Evolutionary conservation across 1,140 invertebrate genomes (phyloP), one percentile per base, ranked within the genome.

Genomic region (Papilio polytes): DNA sequence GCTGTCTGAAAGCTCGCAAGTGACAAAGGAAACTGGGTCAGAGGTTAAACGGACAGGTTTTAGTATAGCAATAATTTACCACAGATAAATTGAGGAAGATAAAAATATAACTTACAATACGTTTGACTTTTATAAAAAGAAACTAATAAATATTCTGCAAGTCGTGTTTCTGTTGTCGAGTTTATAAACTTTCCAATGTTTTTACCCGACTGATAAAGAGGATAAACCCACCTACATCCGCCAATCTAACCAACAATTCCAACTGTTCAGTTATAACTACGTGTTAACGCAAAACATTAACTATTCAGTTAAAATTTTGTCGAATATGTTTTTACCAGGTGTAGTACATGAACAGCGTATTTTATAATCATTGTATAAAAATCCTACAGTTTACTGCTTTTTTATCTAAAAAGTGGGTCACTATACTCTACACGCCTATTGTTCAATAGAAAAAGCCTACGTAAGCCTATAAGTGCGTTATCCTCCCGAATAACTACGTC

Each of bases 31-130:
- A 63, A 63, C 59, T 63, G 10, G 59, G 59, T 63, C 59, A 63
- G 20, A 63, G 59, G 59, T 63, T 63, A 63, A 63, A 63, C 59
- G 59, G 59, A 63, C 59, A 63, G 59, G 59, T 22, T 63, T 20
- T 63, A 63, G 59, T 63, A 63, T 63, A 63, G 59, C 59, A 63
- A 63, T 63, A 63, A 63, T 63, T 63, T 59, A 26, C 59, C 59
- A 63, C 20, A 63, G 59, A 22, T 63, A 63, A 22, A 63, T 20
- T 63, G 10, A 63, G 20, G 59, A 63, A 63, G 59, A 22, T 26
- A 63, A 59, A 59, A 22, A 20, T 9, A 20, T n/a, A 13, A 63
- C 9, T 26, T 9, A 63, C 9, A 13, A 26, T 63, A 22, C 22
- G 9, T 12, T 22, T 22, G 2, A 1, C 10, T 22, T 63, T 0